Conservation (phyloP, 2,888 invertebrate genomes). For the Philereme vetulata region DNA sequence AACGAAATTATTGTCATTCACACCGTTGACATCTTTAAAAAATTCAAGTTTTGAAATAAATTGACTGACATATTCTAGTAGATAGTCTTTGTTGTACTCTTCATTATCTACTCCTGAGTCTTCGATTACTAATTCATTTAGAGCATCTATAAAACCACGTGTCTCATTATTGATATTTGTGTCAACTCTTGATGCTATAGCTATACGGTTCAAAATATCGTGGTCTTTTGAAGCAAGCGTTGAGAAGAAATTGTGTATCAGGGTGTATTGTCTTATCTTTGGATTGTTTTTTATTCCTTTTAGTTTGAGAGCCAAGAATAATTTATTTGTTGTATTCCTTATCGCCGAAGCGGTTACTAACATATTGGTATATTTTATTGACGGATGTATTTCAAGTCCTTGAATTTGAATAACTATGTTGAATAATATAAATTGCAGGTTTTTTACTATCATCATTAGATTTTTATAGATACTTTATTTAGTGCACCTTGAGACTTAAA, state of each 20-base stretch:
- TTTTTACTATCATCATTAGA: constrained; percentile 21
- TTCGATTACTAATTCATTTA: constrained; percentile 59
- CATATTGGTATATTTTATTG: constrained; percentile 45
- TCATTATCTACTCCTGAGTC: constrained; percentile 40
- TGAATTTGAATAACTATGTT: constrained; percentile 26
- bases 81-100: constrained; percentile 40
- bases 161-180: constrained; percentile 47
- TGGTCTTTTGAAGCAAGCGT: constrained; percentile 54
- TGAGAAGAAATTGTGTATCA: constrained; percentile 57
- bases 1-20: constrained; percentile 32
- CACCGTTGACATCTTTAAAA: constrained; percentile 46
- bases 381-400: constrained; percentile 45
- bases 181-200: constrained; percentile 47
- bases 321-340: constrained; percentile 50
- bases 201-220: constrained; percentile 51
- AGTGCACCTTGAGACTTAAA: constrained; percentile 5
- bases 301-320: constrained; percentile 54
- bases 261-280: constrained; percentile 50
- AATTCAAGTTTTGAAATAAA: constrained; percentile 50
- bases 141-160: constrained; percentile 45
- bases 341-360: constrained; percentile 46
- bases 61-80: constrained; percentile 40
- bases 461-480: constrained; percentile 5
- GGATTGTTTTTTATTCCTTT: constrained; percentile 40
- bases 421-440: constrained; percentile 33